Evolutionary conservation across 2,888 invertebrate species (phyloP), one percentile per base, ranked within the genome.

Genomic region (Mesorhabditis belari): DNA sequence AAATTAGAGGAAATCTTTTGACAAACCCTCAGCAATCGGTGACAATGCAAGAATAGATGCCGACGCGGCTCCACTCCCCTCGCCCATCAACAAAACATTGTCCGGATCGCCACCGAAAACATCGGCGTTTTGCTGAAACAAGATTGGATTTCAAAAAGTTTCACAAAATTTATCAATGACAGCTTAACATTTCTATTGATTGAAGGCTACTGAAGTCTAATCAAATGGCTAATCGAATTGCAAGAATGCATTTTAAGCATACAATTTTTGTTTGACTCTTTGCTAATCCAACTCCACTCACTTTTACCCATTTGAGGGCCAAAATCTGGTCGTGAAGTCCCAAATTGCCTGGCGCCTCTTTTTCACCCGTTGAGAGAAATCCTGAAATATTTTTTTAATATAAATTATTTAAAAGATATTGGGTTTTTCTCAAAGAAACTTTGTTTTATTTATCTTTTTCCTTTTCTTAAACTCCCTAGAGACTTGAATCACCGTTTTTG

Each of bases 341-440:
- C 59, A 71, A 71, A 64, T 81, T 81, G 21, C 80, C 80, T 51
- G 81, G 80, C 56, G 79, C 61, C 25, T 69, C 60, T 25, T 55
- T 63, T 62, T 81, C 80, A 57, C 80, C 80, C 53, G 80, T 80
- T 29, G 80, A 76, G 17, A 78, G 67, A 58, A 81, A 81, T 27
- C 80, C 78, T 77, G 65, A 17, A 71, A 50, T 12, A 25, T 3
- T 19, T 27, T 19, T 29, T n/a, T 35, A 12, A 5, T 52, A 28
- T 17, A 58, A n/a, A 17, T 27, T 25, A 27, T 58, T 27, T 52
- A 4, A 26, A 12, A 57, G 2, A 44, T 19, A n/a, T 26, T 19
- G 28, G 29, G 29, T 28, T 55, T n/a, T 24, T 9, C 4, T 4
- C 12, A 55, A 55, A 6, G n/a, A 55, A 27, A 26, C 3, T 27